Evolutionary conservation across 2,888 invertebrate genomes (phyloP).

Genomic region (Acrobasis suavella): DNA sequence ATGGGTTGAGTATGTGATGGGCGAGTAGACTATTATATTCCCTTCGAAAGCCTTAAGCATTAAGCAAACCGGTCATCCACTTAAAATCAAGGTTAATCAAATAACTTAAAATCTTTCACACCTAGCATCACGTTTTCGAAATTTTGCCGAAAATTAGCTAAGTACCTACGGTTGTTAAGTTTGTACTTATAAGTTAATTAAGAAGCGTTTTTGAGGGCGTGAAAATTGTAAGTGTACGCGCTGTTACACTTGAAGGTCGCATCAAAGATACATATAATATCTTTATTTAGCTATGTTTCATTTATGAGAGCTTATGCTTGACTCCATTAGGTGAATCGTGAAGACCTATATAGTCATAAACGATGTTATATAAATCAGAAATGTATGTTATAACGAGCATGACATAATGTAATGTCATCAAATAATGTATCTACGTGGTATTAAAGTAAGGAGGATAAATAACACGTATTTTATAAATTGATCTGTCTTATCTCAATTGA

Average conservation of each 20-base stretch:
- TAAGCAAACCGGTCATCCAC: background rate
- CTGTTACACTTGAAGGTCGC: slow-evolving; percentile 4
- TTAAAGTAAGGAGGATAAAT: background rate
- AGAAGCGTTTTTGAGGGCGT: slow-evolving; percentile 14
- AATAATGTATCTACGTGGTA: background rate
- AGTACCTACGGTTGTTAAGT: background rate
- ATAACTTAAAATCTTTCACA: background rate
- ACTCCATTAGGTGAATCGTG: too few relatives aligned
- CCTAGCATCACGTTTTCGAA: background rate
- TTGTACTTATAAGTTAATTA: background rate
- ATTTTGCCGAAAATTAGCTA: background rate
- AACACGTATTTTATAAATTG: too few relatives aligned
- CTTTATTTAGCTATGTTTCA: background rate
- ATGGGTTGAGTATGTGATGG: too few relatives aligned
- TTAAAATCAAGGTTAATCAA: slow-evolving; percentile 5
- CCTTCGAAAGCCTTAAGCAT: background rate
- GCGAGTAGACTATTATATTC: too few relatives aligned
- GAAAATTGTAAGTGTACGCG: slow-evolving; percentile 4
- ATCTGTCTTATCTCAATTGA: too few relatives aligned
- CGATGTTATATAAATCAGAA: too few relatives aligned
- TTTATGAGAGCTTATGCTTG: background rate
- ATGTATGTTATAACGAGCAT: too few relatives aligned
- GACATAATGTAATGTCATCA: too few relatives aligned
- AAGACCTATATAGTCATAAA: too few relatives aligned
- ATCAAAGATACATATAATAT: background rate